These are phyloP conservation scores for Apistogramma diplotaenia DNA, from an alignment of 2,113 vertebrate genomes.

Conservation along the genomic window DNA sequence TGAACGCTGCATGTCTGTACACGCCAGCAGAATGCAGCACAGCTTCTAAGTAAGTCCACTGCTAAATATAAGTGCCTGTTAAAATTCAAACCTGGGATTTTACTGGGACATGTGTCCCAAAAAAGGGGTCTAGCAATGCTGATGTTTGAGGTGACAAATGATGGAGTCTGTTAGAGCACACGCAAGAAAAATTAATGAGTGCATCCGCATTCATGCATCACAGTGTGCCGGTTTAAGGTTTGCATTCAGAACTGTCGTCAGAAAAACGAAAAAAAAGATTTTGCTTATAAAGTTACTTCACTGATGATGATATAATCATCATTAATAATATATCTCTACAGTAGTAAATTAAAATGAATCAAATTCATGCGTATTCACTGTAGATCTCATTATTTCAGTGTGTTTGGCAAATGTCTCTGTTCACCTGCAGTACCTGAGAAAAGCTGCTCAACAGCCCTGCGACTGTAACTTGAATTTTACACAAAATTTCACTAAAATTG, in stretches of 20 bases:
- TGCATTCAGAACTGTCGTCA: background rate
- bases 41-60: background rate
- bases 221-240: background rate
- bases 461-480: background rate
- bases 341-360: background rate
- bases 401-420: background rate
- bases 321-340: background rate
- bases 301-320: background rate
- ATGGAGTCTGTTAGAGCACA: background rate
- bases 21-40: background rate
- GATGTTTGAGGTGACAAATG: background rate
- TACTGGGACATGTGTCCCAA: background rate
- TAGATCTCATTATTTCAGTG: background rate
- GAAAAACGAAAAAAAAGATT: background rate
- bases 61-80: background rate
- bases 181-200: background rate
- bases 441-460: background rate
- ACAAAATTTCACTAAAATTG: conserved; percentile 3
- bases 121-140: background rate
- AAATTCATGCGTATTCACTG: background rate
- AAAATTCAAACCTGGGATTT: background rate
- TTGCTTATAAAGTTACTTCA: background rate
- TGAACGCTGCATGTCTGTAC: background rate
- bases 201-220: background rate
- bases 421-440: background rate